phyloP scores from a whole-genome alignment of 2,797 vertebrate species.

The Rhyacichthys aspro region DNA sequence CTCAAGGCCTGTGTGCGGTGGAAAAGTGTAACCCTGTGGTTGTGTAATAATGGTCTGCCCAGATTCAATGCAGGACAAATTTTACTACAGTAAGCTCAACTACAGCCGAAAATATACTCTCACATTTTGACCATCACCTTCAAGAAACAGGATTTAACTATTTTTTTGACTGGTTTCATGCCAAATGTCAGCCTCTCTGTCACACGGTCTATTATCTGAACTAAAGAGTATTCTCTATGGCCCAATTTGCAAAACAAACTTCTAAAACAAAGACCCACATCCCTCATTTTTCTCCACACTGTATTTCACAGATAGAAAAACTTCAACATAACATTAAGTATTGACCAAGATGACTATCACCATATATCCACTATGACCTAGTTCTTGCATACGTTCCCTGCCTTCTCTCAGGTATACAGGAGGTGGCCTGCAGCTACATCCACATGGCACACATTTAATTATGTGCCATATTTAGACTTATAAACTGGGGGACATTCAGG shows the following conservation, averaged over 20 bases:
- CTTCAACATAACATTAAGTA: constrained; percentile 11
- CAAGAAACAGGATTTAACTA: constrained; percentile 42
- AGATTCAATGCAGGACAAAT: constrained; percentile 34
- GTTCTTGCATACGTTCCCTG: constrained; percentile 56
- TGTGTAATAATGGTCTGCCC: constrained; percentile 62
- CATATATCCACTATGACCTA: constrained; percentile 52
- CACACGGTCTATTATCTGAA: constrained; percentile 32
- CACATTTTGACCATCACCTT: constrained; percentile 42
- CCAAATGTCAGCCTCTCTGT: constrained; percentile 32
- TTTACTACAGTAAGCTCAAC: constrained; percentile 32
- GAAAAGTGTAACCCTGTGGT: constrained; percentile 61
- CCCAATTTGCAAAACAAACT: constrained; percentile 8
- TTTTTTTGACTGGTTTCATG: constrained; percentile 38
- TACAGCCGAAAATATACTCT: constrained; percentile 27
- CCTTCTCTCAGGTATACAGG: constrained; percentile 55
- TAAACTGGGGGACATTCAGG: constrained; percentile 63
- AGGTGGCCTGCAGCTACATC: constrained; percentile 53
- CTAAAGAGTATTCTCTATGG: constrained; percentile 29
- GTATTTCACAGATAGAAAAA: constrained; percentile 23
- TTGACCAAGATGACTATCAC: constrained; percentile 47
- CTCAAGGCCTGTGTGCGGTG: constrained; percentile 51
- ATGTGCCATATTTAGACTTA: constrained; percentile 73
- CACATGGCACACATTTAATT: constrained; percentile 71
- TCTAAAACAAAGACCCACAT: constrained; percentile 17
- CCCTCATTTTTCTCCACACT: constrained; percentile 12